A percentile compares a stretch with the other conserved stretches of the same genome.
These are phyloP conservation scores for Lomographa bimaculata DNA, from an alignment of 2,888 invertebrate genomes.

Conservation along the genomic window DNA sequence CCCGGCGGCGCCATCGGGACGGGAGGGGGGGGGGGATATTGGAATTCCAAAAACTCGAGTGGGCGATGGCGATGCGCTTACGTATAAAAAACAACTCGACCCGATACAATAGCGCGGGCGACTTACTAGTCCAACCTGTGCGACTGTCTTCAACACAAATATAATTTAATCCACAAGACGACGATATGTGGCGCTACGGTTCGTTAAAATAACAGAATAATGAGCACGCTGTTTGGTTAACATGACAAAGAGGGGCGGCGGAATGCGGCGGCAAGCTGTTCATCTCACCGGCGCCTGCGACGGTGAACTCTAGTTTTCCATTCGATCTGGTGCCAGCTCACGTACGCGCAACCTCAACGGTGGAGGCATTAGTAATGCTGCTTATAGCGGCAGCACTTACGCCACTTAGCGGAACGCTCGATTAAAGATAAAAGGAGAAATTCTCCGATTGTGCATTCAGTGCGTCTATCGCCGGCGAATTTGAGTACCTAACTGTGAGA, in stretches of 20 bases:
- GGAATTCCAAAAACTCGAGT: conserved; percentile 80
- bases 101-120: conserved; percentile 55
- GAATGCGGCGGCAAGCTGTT: conserved; percentile 57
- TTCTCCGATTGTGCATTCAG: conserved; percentile 27
- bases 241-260: conserved; percentile 70
- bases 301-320: conserved; percentile 56
- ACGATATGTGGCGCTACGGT: conserved; percentile 50
- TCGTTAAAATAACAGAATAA: conserved; percentile 80
- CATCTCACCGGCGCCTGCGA: conserved; percentile 63
- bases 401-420: conserved; percentile 28
- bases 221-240: conserved; percentile 73
- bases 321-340: conserved; percentile 70
- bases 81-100: conserved; percentile 64
- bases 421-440: conserved; percentile 28
- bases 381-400: conserved; percentile 29
- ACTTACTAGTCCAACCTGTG: conserved; percentile 30
- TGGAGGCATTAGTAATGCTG: conserved; percentile 44
- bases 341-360: conserved; percentile 47
- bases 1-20: conserved; percentile 43
- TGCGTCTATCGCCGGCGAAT: conserved; percentile 24
- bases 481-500: conserved; percentile 19
- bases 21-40: conserved; percentile 37
- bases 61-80: conserved; percentile 64
- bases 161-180: conserved; percentile 31
- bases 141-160: conserved; percentile 37